Conservation (phyloP, 2,797 vertebrate genomes). For the Denticeps clupeoides region DNA sequence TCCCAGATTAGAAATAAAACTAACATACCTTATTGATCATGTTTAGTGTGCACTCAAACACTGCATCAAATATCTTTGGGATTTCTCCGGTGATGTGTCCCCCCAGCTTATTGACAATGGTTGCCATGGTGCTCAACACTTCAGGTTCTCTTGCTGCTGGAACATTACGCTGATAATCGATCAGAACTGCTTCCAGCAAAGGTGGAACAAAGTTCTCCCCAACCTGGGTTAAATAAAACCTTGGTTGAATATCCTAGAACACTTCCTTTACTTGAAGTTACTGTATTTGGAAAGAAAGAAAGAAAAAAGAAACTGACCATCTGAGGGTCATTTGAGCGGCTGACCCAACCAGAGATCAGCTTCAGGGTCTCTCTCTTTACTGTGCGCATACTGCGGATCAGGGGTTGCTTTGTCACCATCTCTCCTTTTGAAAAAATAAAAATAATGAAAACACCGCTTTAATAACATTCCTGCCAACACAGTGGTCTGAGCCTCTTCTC, state of each 20-base stretch:
- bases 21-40: constrained; percentile 81
- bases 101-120: constrained; percentile 80
- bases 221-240: too few species aligned
- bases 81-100: constrained; percentile 82
- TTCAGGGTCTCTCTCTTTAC: constrained; percentile 86
- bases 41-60: constrained; percentile 84
- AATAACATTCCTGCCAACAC: not conserved
- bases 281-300: too few species aligned
- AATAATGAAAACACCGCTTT: not conserved
- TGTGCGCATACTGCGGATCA: constrained; percentile 84
- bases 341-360: constrained; percentile 85
- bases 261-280: too few species aligned
- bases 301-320: constrained; percentile 83
- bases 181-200: constrained; percentile 79
- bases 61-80: constrained; percentile 86
- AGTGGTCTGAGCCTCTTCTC: too few species aligned
- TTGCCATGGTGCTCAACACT: constrained; percentile 86
- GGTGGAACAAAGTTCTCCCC: constrained; percentile 86
- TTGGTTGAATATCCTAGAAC: too few species aligned
- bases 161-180: constrained; percentile 83
- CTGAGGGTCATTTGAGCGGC: constrained; percentile 79
- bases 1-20: too few species aligned
- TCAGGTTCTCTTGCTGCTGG: constrained; percentile 81
- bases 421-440: constrained; percentile 57
- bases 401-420: constrained; percentile 82